phyloP scores from a whole-genome alignment of 2,888 invertebrate genomes.

The Drosophila imparisetae region DNA sequence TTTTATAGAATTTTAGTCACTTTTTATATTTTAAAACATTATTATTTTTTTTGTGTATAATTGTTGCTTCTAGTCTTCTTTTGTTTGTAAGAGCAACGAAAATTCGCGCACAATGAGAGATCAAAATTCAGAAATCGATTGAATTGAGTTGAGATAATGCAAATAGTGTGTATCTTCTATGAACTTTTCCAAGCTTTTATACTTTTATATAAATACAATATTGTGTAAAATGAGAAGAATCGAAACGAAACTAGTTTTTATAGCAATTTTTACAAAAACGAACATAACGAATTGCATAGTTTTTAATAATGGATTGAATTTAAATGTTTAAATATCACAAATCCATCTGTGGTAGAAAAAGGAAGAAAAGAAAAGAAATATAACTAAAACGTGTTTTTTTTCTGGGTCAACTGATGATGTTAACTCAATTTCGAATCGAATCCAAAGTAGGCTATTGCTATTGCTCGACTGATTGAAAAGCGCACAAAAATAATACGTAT shows the following conservation, averaged over 20 bases:
- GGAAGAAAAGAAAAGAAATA: conserved; percentile 56
- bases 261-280: conserved; percentile 78
- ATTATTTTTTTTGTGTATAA: conserved; percentile 80
- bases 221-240: conserved; percentile 72
- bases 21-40: conserved; percentile 72
- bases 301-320: conserved; percentile 73
- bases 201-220: conserved; percentile 80
- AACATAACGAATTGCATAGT: conserved; percentile 73
- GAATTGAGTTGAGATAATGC: conserved; percentile 55
- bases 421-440: conserved; percentile 61
- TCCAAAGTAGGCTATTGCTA: conserved; percentile 68
- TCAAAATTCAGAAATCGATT: conserved; percentile 46
- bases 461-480: conserved; percentile 84
- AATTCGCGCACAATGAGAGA: conserved; percentile 48
- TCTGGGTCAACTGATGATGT: conserved; percentile 67
- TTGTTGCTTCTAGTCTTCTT: conserved; percentile 84
- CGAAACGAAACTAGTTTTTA: conserved; percentile 82
- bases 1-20: conserved; percentile 80
- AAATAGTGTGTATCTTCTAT: conserved; percentile 64
- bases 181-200: conserved; percentile 76
- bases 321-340: conserved; percentile 49
- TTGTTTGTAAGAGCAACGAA: conserved; percentile 83
- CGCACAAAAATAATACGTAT: conserved; percentile 17
- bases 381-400: conserved; percentile 59
- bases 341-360: conserved; percentile 56